Evolutionary conservation across 2,113 vertebrate genomes (phyloP).

Genomic region (Andinoacara biseriatus): DNA sequence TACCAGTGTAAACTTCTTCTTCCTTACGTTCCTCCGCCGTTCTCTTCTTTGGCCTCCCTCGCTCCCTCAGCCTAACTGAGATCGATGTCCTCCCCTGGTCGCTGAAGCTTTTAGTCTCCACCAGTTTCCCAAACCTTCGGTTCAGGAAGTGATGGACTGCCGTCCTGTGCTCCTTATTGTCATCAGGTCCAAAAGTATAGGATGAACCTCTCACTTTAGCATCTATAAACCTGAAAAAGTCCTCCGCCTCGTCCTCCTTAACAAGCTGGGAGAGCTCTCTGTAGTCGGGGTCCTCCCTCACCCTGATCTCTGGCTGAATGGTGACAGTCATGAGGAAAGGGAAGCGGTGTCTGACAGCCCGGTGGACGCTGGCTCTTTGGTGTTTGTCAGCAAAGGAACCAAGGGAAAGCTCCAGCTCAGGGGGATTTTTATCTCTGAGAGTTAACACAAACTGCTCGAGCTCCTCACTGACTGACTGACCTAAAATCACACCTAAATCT

Average conservation of each 20-base stretch:
- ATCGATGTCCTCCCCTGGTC: constrained; percentile 77
- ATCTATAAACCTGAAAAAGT: constrained; percentile 92
- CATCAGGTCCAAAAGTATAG: constrained; percentile 87
- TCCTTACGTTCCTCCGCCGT: constrained; percentile 68
- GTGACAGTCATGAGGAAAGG: constrained; percentile 90
- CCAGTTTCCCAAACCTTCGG: constrained; percentile 89
- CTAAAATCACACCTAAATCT: constrained; percentile 82
- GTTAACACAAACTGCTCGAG: constrained; percentile 82
- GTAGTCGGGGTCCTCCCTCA: constrained; percentile 87
- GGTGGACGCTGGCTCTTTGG: constrained; percentile 85
- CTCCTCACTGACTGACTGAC: constrained; percentile 69
- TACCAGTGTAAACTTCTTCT: constrained; percentile 88
- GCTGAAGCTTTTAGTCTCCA: constrained; percentile 93
- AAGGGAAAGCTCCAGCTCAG: constrained; percentile 79
- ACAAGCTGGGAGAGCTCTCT: constrained; percentile 86
- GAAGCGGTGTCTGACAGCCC: constrained; percentile 86
- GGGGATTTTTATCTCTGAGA: constrained; percentile 45
- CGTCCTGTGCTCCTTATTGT: constrained; percentile 88
- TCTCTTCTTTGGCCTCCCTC: constrained; percentile 81
- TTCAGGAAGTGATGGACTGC: constrained; percentile 91
- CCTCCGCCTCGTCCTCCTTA: constrained; percentile 87
- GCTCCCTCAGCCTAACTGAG: constrained; percentile 88
- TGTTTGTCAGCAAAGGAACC: constrained; percentile 85
- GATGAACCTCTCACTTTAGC: constrained; percentile 86
- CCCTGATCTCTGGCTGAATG: constrained; percentile 85